phyloP scores from a whole-genome alignment of 2,797 vertebrate species.

The Phalloptychus januarius region DNA sequence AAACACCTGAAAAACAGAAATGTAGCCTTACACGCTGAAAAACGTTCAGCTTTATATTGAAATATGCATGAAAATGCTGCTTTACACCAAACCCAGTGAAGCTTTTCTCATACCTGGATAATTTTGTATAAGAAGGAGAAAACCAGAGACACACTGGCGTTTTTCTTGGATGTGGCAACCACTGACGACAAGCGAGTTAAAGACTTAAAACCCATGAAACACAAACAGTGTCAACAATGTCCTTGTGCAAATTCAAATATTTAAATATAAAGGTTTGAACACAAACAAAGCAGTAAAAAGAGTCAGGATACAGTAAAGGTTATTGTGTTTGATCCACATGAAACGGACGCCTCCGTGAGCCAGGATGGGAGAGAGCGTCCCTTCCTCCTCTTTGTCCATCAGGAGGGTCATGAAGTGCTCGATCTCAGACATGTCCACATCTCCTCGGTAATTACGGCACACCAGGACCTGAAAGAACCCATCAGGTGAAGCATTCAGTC shows the following conservation, averaged over 20 bases:
- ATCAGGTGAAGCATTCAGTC: neutral
- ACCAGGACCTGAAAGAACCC: slow-evolving; percentile 87
- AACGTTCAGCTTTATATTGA: neutral
- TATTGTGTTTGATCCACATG: slow-evolving; percentile 99
- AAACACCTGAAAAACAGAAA: slow-evolving; percentile 86
- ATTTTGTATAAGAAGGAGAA: slow-evolving; percentile 99
- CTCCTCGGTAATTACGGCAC: slow-evolving; percentile 96
- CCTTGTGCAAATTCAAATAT: neutral
- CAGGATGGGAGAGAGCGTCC: slow-evolving; percentile 92
- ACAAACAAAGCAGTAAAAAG: neutral
- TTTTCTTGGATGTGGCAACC: slow-evolving; percentile 99
- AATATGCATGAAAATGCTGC: neutral
- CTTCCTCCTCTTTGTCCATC: slow-evolving; percentile 98
- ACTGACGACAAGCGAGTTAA: slow-evolving; percentile 81
- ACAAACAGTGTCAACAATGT: neutral
- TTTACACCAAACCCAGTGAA: neutral
- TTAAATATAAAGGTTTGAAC: too few relatives aligned
- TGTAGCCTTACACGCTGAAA: neutral
- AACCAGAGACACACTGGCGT: slow-evolving; percentile 94
- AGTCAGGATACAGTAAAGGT: slow-evolving; percentile 93
- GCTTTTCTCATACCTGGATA: slow-evolving; percentile 86
- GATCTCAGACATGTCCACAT: slow-evolving; percentile 99
- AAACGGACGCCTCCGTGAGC: slow-evolving; percentile 95
- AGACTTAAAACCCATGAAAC: slow-evolving; percentile 12
- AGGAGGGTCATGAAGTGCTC: slow-evolving; percentile 98